Base-by-base conservation (phyloP, 2,113 vertebrate species). In the Bostrychus sinensis region DNA sequence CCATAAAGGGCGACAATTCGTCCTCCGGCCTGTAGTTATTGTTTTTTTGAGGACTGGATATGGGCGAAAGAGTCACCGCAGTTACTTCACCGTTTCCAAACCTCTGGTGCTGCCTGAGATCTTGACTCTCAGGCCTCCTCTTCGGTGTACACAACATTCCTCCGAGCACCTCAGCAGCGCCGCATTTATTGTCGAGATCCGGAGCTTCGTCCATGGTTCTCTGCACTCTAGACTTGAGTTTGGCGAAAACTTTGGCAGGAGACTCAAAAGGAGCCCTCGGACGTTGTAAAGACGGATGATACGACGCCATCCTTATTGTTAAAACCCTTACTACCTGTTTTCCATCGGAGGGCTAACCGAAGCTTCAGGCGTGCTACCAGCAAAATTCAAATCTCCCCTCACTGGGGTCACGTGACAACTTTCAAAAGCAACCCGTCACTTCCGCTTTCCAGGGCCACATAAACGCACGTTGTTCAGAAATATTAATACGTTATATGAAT, bases 161-260 rank as follows among this genome's bases (percentile, higher is more conserved):
- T 28, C 55, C 37, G 2, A 38, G 45, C 28, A 59, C 23, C 7
- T 77, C 72, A 13, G 23, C 8, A 1, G 5, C 16, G 32, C 4
- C 19, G 13, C 16, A 26, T 53, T 59, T 30, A 0, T 34, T 45
- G 3, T 11, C 22, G 7, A 20, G 11, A 1, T 45, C 20, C 16
- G 3, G 3, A 2, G 26, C 42, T 2, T 65, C 23, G 0, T 26
- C 45, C 7, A 25, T 26, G 37, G 20, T 45, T 43, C n/a, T 75
- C 28, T 80, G 65, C 5, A 91, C 79, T 72, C 84, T 91, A 2
- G 83, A 84, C 56, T 93, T 93, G 3, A 93, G 64, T 42, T 81
- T 86, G 0, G 92, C 91, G 50, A 93, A 93, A 1, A 91, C 63
- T 58, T 90, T 92, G 1, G 90, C 91, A 1, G 92, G 92, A 14